A percentile compares a stretch with the other conserved stretches of the same genome.
These are phyloP conservation scores for Ooceraea biroi DNA, from an alignment of 1,140 invertebrate genomes.

Conservation along the genomic window DNA sequence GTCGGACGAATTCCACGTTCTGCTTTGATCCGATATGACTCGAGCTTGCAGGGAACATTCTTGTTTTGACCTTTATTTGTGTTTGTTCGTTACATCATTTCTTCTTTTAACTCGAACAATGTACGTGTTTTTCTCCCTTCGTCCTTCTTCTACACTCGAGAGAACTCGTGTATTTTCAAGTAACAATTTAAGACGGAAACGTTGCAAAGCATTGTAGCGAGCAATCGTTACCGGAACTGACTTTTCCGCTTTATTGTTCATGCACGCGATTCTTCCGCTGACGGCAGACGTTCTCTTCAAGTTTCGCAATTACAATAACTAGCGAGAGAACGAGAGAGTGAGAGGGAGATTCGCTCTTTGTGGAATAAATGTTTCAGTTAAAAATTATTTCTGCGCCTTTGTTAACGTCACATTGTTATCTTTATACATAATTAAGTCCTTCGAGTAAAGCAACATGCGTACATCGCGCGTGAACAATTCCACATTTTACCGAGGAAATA, in stretches of 20 bases:
- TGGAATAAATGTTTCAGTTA: conserved; percentile 19
- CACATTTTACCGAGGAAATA: no score
- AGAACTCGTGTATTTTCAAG: conserved; percentile 4
- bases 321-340: no score
- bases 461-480: no score
- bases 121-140: background rate
- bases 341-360: background rate
- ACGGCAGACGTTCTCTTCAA: background rate
- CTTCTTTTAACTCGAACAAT: background rate
- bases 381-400: background rate
- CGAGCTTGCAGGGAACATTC: conserved; percentile 2
- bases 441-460: no score
- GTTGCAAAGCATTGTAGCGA: background rate
- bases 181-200: conserved; percentile 24
- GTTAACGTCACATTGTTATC: background rate
- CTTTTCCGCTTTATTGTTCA: conserved; percentile 38
- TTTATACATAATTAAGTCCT: no score
- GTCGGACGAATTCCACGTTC: background rate
- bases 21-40: conserved; percentile 12
- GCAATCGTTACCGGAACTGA: background rate
- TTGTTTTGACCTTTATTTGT: background rate
- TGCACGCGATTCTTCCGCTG: background rate
- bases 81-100: background rate
- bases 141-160: background rate
- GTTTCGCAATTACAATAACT: conserved; percentile 16